Conservation (phyloP, 2,888 invertebrate genomes). For the Dusona sp. region DNA sequence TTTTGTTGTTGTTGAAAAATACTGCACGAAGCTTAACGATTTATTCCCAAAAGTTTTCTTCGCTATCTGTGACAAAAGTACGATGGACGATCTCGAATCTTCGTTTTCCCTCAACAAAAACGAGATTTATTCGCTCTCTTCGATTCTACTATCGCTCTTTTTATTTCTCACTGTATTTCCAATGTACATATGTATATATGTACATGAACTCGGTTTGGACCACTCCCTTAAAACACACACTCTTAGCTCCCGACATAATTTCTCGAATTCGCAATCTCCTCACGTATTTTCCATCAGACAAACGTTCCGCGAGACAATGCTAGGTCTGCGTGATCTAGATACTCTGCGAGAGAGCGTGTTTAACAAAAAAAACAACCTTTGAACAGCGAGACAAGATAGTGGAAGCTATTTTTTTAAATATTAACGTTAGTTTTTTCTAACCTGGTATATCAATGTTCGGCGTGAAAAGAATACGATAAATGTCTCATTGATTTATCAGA, state of each 20-base stretch:
- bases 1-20: constrained; percentile 16
- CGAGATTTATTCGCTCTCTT: constrained; percentile 56
- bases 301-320: constrained; percentile 66
- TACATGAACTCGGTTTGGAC: constrained; percentile 7
- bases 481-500: constrained; percentile 14
- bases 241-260: constrained; percentile 55
- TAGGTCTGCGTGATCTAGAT: constrained; percentile 60
- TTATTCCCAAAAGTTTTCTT: constrained; percentile 52
- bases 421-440: constrained; percentile 35
- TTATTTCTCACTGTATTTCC: constrained; percentile 8
- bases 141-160: constrained; percentile 43
- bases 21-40: constrained; percentile 32
- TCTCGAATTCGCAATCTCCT: constrained; percentile 59
- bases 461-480: constrained; percentile 9
- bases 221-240: constrained; percentile 25
- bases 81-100: constrained; percentile 61
- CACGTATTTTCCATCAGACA: constrained; percentile 68
- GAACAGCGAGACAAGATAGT: constrained; percentile 31
- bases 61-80: constrained; percentile 47
- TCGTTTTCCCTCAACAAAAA: constrained; percentile 41
- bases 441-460: constrained; percentile 39
- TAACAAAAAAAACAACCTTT: constrained; percentile 12
- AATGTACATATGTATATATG: constrained; percentile 4
- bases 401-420: constrained; percentile 26
- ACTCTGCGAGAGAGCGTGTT: constrained; percentile 51